These are phyloP conservation scores for Rhabditoides inermis DNA, from an alignment of 2,888 invertebrate species.

Conservation along the genomic window DNA sequence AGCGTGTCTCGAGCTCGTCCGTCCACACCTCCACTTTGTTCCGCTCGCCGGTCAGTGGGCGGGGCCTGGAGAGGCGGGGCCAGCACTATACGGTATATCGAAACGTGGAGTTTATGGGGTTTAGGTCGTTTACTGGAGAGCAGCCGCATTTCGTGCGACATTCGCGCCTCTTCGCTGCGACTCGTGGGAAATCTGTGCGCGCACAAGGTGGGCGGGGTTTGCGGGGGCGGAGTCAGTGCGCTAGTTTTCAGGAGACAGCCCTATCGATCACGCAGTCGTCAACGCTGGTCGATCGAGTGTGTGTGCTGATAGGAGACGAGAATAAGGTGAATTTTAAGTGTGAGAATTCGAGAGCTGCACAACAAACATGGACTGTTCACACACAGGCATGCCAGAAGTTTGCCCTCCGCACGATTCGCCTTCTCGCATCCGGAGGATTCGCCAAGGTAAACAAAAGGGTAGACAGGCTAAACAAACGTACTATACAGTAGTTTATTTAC, in stretches of 20 bases:
- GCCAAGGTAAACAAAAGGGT: too few species aligned
- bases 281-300: conserved; percentile 24
- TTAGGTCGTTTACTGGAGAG: conserved; percentile 32
- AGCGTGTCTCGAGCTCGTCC: conserved; percentile 10
- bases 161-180: conserved; percentile 26
- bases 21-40: not conserved
- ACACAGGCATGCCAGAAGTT: too few species aligned
- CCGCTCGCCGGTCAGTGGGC: conserved; percentile 4
- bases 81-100: too few species aligned
- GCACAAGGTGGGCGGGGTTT: conserved; percentile 15
- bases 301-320: conserved; percentile 16
- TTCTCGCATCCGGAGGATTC: conserved; percentile 18
- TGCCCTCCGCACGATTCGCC: conserved; percentile 15
- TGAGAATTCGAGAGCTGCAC: too few species aligned
- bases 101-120: conserved; percentile 1
- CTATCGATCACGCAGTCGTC: conserved; percentile 21
- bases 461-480: too few species aligned
- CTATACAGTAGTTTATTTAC: too few species aligned
- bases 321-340: conserved; percentile 12
- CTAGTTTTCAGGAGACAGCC: conserved; percentile 22
- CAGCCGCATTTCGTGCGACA: conserved; percentile 5
- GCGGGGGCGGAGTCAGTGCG: not conserved
- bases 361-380: too few species aligned
- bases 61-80: too few species aligned
- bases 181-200: conserved; percentile 34